Percentiles rank a stretch among this genome's conserved stretches.
These are phyloP conservation scores for Panthera tigris DNA, from an alignment of 2,113 vertebrate species.

Conservation along the genomic window DNA sequence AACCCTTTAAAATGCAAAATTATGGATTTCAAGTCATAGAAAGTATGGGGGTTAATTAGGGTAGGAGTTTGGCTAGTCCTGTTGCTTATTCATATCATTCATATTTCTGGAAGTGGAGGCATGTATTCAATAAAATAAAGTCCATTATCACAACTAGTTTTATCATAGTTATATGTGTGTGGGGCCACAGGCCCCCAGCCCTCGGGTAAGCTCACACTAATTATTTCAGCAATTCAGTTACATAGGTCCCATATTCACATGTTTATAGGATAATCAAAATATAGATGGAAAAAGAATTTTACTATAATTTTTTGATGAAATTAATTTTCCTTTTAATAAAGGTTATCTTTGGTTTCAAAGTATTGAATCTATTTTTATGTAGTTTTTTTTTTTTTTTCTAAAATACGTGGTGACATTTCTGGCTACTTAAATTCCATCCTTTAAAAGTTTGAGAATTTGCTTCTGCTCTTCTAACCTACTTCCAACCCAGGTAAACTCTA, in stretches of 20 bases:
- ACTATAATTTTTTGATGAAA: not conserved
- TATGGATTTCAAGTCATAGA: conserved; percentile 2
- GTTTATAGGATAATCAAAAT: not conserved
- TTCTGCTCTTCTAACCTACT: not conserved
- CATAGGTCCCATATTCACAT: not conserved
- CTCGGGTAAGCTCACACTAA: not conserved
- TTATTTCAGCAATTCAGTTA: not conserved
- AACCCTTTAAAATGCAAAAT: not conserved
- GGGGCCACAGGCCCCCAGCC: not conserved
- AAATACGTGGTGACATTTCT: not conserved
- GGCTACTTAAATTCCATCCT: not conserved
- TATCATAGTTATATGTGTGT: not conserved
- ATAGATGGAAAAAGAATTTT: not conserved
- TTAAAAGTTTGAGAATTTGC: not conserved
- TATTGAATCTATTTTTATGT: not conserved
- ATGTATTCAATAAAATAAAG: not conserved
- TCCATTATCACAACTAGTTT: not conserved
- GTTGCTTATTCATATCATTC: not conserved
- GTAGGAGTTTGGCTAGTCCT: not conserved
- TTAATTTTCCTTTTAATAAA: conserved; percentile 10
- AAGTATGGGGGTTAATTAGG: not conserved
- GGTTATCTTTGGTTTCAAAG: not conserved
- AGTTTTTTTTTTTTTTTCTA: not conserved
- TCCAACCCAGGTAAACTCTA: not conserved
- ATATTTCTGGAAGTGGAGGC: not conserved